Conservation (phyloP, 2,113 vertebrate species). For the Tor tambroides region DNA sequence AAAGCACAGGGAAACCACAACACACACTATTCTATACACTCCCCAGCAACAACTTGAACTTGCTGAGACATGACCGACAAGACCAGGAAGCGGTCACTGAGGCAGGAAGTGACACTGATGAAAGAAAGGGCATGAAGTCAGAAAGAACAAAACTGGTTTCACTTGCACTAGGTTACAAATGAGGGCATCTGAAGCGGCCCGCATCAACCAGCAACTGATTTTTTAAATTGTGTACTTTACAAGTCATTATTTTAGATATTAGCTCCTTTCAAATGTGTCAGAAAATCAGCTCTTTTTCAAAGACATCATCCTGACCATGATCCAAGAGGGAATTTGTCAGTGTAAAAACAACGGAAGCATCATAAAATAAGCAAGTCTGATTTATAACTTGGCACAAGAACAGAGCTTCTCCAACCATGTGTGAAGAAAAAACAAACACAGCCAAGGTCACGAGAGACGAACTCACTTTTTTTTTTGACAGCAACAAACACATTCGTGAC, state of each 20-base stretch:
- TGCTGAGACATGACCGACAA: constrained; percentile 23
- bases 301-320: neutral
- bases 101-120: constrained; percentile 37
- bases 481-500: neutral
- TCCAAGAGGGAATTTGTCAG: neutral
- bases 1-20: constrained; percentile 47
- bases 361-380: neutral
- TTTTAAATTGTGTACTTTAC: neutral
- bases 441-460: neutral
- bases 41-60: constrained; percentile 19
- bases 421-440: neutral
- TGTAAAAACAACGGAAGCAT: neutral
- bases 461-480: constrained; percentile 5
- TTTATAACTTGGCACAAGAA: constrained; percentile 12
- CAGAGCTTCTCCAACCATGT: neutral
- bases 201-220: no score
- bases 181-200: neutral
- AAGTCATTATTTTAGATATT: neutral
- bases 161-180: neutral
- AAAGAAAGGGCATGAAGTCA: neutral
- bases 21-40: constrained; percentile 31
- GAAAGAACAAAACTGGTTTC: constrained; percentile 11
- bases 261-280: neutral
- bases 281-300: neutral
- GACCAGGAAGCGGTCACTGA: constrained; percentile 48